These are phyloP conservation scores for Choreutis nemorana DNA, from an alignment of 2,888 invertebrate genomes.

Conservation along the genomic window DNA sequence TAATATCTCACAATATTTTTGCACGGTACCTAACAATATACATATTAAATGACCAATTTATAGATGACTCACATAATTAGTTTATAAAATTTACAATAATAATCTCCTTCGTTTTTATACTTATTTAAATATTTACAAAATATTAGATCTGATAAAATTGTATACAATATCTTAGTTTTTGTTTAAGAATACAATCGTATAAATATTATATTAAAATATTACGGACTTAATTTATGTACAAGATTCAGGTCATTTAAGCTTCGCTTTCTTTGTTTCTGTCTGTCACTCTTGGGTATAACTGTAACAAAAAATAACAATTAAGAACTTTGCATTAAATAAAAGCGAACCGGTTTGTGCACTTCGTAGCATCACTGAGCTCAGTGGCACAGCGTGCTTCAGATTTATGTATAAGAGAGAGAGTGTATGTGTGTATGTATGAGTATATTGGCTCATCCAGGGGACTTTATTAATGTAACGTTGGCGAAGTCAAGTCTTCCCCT, in stretches of 20 bases:
- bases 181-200: constrained; percentile 58
- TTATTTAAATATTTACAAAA: constrained; percentile 64
- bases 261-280: too few species aligned
- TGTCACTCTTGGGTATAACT: constrained; percentile 72
- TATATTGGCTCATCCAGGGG: too few species aligned
- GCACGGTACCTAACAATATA: constrained; percentile 57
- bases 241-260: constrained; percentile 30
- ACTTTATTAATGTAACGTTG: too few species aligned
- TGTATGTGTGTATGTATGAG: too few species aligned
- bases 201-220: constrained; percentile 63
- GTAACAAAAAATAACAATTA: constrained; percentile 34
- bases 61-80: constrained; percentile 51
- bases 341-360: too few species aligned
- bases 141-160: constrained; percentile 62
- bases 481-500: too few species aligned
- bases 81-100: constrained; percentile 67
- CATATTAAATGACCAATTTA: constrained; percentile 55
- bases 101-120: constrained; percentile 64
- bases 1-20: constrained; percentile 61
- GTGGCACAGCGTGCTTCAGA: too few species aligned
- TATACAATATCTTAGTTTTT: constrained; percentile 56
- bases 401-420: too few species aligned
- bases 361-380: too few species aligned
- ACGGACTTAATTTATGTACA: constrained; percentile 54
- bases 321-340: too few species aligned